These are phyloP conservation scores for Diarsia dahlii DNA, from an alignment of 2,888 invertebrate genomes.

Conservation along the genomic window DNA sequence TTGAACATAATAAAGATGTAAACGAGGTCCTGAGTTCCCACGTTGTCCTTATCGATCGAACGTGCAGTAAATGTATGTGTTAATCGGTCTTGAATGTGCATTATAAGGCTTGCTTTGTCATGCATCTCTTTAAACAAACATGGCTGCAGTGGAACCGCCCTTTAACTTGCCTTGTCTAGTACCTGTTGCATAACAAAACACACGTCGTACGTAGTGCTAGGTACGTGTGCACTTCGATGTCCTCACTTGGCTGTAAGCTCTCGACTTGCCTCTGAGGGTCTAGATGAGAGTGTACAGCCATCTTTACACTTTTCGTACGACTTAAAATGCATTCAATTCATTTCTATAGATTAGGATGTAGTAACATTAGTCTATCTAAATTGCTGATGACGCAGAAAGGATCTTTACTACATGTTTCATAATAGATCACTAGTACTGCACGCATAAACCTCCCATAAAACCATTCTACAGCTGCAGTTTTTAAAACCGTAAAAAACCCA, in stretches of 20 bases:
- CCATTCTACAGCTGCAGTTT: no score
- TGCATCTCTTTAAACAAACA: constrained; percentile 25
- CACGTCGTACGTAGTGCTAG: not conserved
- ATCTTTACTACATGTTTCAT: not conserved
- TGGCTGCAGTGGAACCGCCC: constrained; percentile 14
- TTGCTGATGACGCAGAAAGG: not conserved
- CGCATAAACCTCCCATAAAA: not conserved
- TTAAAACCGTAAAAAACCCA: not conserved
- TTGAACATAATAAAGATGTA: not conserved
- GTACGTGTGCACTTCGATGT: not conserved
- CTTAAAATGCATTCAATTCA: not conserved
- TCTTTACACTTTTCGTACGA: not conserved
- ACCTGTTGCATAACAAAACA: not conserved
- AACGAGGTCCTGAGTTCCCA: constrained; percentile 27
- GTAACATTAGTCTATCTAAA: not conserved
- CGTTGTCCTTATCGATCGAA: constrained; percentile 13
- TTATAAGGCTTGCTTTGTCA: constrained; percentile 17
- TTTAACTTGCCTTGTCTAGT: constrained; percentile 1
- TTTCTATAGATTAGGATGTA: not conserved
- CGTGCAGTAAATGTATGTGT: constrained; percentile 18
- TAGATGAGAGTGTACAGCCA: not conserved
- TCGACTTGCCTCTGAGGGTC: not conserved
- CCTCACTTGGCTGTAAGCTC: not conserved
- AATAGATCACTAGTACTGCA: not conserved
- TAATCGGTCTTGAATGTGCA: not conserved